Base-by-base conservation (phyloP, 2,113 vertebrate species). In the Andinoacara biseriatus region DNA sequence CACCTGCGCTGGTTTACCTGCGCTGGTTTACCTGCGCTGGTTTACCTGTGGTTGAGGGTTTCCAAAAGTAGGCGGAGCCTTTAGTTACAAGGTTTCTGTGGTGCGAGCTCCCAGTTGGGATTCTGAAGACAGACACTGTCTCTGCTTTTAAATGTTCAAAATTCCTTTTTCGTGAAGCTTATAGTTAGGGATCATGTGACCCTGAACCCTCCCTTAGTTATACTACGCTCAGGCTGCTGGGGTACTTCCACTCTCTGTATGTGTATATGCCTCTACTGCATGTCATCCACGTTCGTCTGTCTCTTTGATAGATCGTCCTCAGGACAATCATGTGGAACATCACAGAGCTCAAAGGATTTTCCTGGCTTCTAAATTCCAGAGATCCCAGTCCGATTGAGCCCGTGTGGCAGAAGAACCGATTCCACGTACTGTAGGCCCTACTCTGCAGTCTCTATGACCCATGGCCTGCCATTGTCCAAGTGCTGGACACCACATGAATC, bases 71-170 rank as follows among this genome's bases (percentile, higher is more conserved):
- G 43, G 22, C 38, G 8, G 24, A 67, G 2, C 8, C 43, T 67
- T 46, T 22, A 6, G 5, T n/a, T 26, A 0, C 3, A 10, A 26
- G 43, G 63, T 17, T 4, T 8, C 8, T 46, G 22, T 46, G 22
- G 63, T 10, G 38, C 15, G 22, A 69, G 22, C 26, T 49, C 63
- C 40, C 63, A 0, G 1, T 26, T 67, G 3, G 35, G 8, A 38
- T 10, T 67, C 38, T 67, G 38, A 46, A 67, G 14, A 17, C 63
- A 17, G 63, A 46, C 8, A 67, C 38, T 8, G 7, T 46, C 38
- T 46, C 63, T 67, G 17, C 38, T 17, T 46, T 26, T 67, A 67
- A 46, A 1, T 15, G 14, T 67, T 69, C 26, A 49, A 69, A 67
- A 11, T 46, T 46, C 63, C 14, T 49, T 26, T 65, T 38, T 38